Conservation (phyloP, 2,888 invertebrate species). For the Microctonus hyperodae region DNA sequence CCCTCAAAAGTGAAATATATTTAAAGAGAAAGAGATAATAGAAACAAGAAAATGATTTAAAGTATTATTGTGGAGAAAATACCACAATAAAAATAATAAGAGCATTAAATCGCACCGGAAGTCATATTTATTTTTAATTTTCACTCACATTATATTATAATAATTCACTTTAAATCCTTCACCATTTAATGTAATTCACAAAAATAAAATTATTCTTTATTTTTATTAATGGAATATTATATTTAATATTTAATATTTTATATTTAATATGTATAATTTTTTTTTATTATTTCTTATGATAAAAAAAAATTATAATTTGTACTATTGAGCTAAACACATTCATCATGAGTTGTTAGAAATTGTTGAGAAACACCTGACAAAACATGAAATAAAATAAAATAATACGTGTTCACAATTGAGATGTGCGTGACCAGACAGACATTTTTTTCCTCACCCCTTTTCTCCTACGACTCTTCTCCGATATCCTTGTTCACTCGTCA, state of each 20-base stretch:
- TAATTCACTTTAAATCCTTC: no score
- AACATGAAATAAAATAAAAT: conserved; percentile 18
- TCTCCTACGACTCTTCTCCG: conserved; percentile 40
- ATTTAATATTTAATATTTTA: no score
- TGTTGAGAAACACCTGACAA: no score
- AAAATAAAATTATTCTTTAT: no score
- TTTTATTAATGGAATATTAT: no score
- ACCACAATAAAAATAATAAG: conserved; percentile 60
- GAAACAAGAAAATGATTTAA: not conserved
- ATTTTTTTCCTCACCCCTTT: conserved; percentile 39
- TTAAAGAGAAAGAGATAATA: conserved; percentile 10
- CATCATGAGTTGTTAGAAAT: no score
- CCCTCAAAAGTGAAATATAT: conserved; percentile 21
- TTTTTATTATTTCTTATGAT: no score
- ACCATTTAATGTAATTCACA: no score
- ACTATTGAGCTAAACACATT: no score
- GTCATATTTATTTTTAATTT: conserved; percentile 42
- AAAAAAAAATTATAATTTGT: no score
- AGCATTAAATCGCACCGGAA: conserved; percentile 60
- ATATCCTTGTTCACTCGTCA: conserved; percentile 36
- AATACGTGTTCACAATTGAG: conserved; percentile 6
- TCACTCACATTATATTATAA: conserved; percentile 16
- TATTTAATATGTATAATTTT: no score
- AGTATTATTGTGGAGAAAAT: conserved; percentile 30
- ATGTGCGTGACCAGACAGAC: conserved; percentile 41